phyloP scores from a whole-genome alignment of 23 tunicate species.

The Ciona savignyi region DNA sequence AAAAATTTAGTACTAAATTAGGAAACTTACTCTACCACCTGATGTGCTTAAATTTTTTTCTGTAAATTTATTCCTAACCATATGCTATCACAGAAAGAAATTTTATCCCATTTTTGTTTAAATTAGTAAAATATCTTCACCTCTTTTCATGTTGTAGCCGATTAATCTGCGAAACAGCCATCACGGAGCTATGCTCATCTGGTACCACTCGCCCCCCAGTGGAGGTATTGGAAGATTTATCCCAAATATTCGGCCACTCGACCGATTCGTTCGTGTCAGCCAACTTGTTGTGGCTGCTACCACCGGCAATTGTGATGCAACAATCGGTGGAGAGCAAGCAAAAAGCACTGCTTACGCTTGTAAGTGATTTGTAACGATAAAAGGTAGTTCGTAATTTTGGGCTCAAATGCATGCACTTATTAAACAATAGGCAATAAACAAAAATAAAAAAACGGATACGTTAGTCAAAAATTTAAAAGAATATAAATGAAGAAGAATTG shows the following conservation, averaged over 20 bases:
- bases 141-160: conserved; percentile 14
- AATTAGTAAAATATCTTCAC: neutral
- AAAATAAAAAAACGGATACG: no score
- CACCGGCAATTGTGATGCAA: conserved; percentile 16
- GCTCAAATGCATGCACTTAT: no score
- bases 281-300: conserved; percentile 30
- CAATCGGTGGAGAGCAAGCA: neutral
- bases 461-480: no score
- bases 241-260: conserved; percentile 13
- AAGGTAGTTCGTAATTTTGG: no score
- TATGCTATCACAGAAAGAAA: no score
- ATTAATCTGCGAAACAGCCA: neutral
- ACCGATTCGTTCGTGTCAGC: conserved; percentile 17
- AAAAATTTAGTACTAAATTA: no score
- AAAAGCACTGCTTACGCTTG: neutral
- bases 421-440: no score
- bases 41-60: no score
- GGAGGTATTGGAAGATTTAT: conserved; percentile 42
- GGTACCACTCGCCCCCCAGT: conserved; percentile 9
- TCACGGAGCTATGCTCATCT: conserved; percentile 1
- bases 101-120: neutral
- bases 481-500: no score
- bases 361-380: no score
- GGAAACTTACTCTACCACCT: no score
- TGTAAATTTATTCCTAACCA: no score